Evolutionary conservation across 2,888 invertebrate species (phyloP).

Genomic region (Lysandra coridon): DNA sequence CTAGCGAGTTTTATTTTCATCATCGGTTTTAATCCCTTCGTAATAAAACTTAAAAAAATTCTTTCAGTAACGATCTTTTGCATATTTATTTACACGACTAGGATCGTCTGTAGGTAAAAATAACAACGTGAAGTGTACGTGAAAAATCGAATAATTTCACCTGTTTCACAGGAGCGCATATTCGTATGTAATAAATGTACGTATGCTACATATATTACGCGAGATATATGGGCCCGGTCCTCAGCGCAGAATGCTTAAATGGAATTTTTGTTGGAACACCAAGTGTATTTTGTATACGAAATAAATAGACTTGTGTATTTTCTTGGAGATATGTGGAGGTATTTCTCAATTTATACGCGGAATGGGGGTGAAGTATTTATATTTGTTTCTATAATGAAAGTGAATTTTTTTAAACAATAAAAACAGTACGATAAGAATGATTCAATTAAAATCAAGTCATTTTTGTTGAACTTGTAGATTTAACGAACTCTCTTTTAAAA

Average conservation of each 20-base stretch:
- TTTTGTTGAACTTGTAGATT: not conserved
- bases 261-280: slow-evolving; percentile 61
- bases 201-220: slow-evolving; percentile 27
- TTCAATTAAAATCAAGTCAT: too few relatives aligned
- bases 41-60: not conserved
- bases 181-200: slow-evolving; percentile 28
- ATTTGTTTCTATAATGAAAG: not conserved
- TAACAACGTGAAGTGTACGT: not conserved
- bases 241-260: slow-evolving; percentile 54
- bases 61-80: not conserved
- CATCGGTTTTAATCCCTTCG: not conserved
- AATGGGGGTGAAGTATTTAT: not conserved
- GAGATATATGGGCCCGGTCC: slow-evolving; percentile 42
- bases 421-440: not conserved
- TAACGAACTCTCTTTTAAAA: not conserved
- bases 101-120: not conserved
- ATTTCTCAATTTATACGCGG: slow-evolving; percentile 13
- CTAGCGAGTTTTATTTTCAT: slow-evolving; percentile 9
- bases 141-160: slow-evolving; percentile 19
- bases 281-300: slow-evolving; percentile 64
- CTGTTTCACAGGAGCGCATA: slow-evolving; percentile 24
- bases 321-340: slow-evolving; percentile 4
- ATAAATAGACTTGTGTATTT: slow-evolving; percentile 66
- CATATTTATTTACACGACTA: not conserved
- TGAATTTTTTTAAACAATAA: not conserved